Evolutionary conservation across 1,140 invertebrate genomes (phyloP), one percentile per base, ranked within the genome.

Genomic region (Drosophila repletoides): DNA sequence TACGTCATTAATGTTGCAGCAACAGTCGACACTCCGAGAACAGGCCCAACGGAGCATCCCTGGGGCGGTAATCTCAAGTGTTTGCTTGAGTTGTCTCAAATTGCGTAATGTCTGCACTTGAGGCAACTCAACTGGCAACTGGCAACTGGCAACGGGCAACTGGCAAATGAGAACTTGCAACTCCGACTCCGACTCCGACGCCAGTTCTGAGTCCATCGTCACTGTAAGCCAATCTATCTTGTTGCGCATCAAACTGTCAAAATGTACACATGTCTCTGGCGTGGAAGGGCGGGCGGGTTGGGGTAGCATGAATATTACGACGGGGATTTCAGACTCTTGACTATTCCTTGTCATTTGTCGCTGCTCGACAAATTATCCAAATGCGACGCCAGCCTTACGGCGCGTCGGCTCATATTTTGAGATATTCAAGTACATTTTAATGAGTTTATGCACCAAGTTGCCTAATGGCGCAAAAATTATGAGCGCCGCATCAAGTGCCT

Each of bases 401-500:
- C 48, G 40, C 52, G 22, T 64, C 66, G 38, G 33, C 34, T 72
- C 72, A 59, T 68, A 84, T 83, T 73, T 74, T 65, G 69, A 66
- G 73, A 24, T 66, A 68, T 75, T 84, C 80, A 84, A 84, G 79
- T 84, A 84, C 67, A 84, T 80, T 86, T 84, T 86, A 84, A 84
- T 84, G 79, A 80, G 79, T 86, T 86, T 75, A 59, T 86, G 63
- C 71, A 83, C 59, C 73, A 84, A 68, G 75, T 79, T 75, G 75
- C 75, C 79, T 84, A 84, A 86, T 84, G 80, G 75, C 80, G 67
- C 64, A 84, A 72, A 86, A 84, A 86, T 86, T 84, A 84, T 84
- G 81, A 84, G 75, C 80, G 74, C 80, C 69, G 33, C 49, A 69
- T 63, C 65, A 69, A 68, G 65, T 64, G 59, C 31, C 34, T 64